phyloP scores from a whole-genome alignment of 1,140 invertebrate genomes.

The Achatina immaculata region DNA sequence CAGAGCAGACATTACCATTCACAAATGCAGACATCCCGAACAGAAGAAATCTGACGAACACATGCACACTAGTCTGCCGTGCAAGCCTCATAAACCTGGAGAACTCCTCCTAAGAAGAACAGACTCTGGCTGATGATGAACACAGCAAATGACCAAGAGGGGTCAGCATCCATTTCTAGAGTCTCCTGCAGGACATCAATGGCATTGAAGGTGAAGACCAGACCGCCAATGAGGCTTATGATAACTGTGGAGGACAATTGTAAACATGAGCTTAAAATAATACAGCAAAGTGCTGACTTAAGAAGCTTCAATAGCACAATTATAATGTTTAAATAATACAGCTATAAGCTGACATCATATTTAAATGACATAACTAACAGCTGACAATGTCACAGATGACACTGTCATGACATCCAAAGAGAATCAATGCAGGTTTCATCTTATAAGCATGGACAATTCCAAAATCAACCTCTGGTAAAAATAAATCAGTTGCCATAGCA shows the following conservation, averaged over 20 bases:
- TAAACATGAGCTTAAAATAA: not conserved
- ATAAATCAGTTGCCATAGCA: too few relatives aligned
- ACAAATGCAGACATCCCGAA: too few relatives aligned
- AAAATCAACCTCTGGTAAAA: too few relatives aligned
- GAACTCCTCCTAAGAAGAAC: not conserved
- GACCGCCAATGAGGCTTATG: slow-evolving; percentile 14
- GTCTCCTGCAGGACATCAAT: slow-evolving; percentile 8
- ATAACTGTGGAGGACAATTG: slow-evolving; percentile 3
- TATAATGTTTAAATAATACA: not conserved
- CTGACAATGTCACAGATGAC: too few relatives aligned
- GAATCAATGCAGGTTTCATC: too few relatives aligned
- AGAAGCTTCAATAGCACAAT: not conserved
- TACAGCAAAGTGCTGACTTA: not conserved
- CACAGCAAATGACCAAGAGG: slow-evolving; percentile 28
- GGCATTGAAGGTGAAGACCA: slow-evolving; percentile 12
- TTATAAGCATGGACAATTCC: too few relatives aligned
- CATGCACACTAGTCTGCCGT: not conserved
- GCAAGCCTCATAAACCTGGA: slow-evolving; percentile 18
- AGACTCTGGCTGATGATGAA: slow-evolving; percentile 7
- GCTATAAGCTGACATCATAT: slow-evolving; percentile 3
- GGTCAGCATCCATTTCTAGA: slow-evolving; percentile 24
- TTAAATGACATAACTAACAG: not conserved
- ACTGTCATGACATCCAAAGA: too few relatives aligned
- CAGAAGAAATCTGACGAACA: too few relatives aligned
- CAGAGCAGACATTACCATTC: too few relatives aligned